Evolutionary conservation across 37 sponge, comb jelly and placozoan species (phyloP), one percentile per base, ranked within the genome.

Genomic region (Oopsacas minuta): DNA sequence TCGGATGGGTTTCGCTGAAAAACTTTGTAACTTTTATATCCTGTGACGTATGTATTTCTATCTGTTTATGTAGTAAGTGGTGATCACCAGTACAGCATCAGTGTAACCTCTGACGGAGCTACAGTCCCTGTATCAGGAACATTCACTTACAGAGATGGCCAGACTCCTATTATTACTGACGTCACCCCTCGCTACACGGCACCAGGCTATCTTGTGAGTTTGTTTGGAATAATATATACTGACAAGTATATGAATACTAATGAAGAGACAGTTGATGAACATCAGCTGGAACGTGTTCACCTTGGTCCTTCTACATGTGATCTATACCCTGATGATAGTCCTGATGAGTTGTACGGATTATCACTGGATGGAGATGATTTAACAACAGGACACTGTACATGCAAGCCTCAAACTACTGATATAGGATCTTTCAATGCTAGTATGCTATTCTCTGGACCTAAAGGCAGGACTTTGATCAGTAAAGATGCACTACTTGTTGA

Each of bases 381-480:
- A 10, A 12, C 22, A 5, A 61, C 75, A 5, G 75, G 75, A 10
- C 30, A 61, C 28, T 10, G 28, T n/a, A 34, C 28, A 34, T 61
- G 75, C 28, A 61, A 20, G 75, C 75, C 75, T n/a, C 22, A n/a
- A 5, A 25, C 75, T 3, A 61, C 75, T 61, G 75, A 61, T n/a
- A 61, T 61, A 25, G 75, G 75, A 5, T 61, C 75, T n/a, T 61
- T 61, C 75, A 61, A 61, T 34, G 75, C 75, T 3, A 61, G 75
- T 34, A 25, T 10, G 75, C 75, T 61, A 5, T 61, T 61, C 75
- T 61, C 75, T n/a, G 75, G 75, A 5, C 75, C 75, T 3, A 61
- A 61, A 12, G 75, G 75, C 7, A 3, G 75, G 75, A 61, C 32
- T 61, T 25, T 12, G 7, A n/a, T 61, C 1, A 61, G 75, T 12